A percentile compares a stretch with the other conserved stretches of the same genome.
phyloP scores from a whole-genome alignment of 2,888 invertebrate species.

The Lepidochitona cinerea region DNA sequence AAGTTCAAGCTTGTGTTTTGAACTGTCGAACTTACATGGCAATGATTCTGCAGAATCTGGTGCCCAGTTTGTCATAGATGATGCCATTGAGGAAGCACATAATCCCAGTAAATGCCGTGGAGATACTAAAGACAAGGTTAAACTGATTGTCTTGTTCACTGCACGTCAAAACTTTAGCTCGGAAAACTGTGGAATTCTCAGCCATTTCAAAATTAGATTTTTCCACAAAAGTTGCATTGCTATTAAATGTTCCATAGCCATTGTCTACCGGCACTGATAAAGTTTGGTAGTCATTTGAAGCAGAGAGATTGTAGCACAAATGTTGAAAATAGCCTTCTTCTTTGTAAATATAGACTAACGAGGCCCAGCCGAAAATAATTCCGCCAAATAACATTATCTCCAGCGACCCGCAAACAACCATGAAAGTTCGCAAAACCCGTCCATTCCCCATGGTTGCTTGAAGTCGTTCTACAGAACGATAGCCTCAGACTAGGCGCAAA shows the following conservation, averaged over 20 bases:
- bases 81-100: conserved; percentile 33
- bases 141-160: conserved; percentile 33
- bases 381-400: conserved; percentile 40
- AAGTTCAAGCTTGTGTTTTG: background rate
- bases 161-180: conserved; percentile 10
- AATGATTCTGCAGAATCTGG: conserved; percentile 30
- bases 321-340: conserved; percentile 32
- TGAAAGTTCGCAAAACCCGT: background rate
- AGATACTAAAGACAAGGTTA: conserved; percentile 37
- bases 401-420: conserved; percentile 33
- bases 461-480: too few species aligned
- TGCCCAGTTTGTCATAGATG: conserved; percentile 37
- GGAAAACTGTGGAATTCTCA: background rate
- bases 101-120: conserved; percentile 35
- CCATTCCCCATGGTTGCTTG: background rate
- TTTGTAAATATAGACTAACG: conserved; percentile 42
- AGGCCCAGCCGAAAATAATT: conserved; percentile 43
- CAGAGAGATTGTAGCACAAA: conserved; percentile 9
- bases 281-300: background rate
- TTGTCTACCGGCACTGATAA: background rate
- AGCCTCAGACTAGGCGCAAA: too few species aligned
- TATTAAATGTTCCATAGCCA: too few species aligned
- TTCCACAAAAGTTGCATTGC: background rate
- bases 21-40: conserved; percentile 32
- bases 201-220: background rate